These are phyloP conservation scores for Aspidiotus rigidus DNA, from an alignment of 2,888 invertebrate species.

Conservation along the genomic window DNA sequence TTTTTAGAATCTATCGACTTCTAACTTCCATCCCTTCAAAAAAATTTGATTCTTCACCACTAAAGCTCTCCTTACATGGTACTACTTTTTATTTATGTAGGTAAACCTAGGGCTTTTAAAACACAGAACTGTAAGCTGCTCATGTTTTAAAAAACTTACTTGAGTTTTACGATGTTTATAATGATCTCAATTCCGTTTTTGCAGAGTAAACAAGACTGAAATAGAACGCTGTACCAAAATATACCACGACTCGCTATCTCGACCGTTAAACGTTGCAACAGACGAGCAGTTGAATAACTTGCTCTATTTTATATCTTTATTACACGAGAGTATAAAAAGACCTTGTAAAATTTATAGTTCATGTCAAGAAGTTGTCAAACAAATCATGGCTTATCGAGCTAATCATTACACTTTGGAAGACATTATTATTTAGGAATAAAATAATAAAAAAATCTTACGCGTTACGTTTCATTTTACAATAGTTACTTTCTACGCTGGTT, in stretches of 20 bases:
- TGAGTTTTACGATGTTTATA: neutral
- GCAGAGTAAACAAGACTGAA: neutral
- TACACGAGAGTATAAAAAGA: constrained; percentile 37
- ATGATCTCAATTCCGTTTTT: neutral
- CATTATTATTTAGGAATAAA: neutral
- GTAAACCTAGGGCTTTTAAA: too few species aligned
- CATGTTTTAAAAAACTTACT: too few species aligned
- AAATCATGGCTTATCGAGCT: constrained; percentile 37
- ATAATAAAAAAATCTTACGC: too few species aligned
- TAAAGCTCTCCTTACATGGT: too few species aligned
- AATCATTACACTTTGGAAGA: constrained; percentile 37
- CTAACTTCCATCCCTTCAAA: too few species aligned
- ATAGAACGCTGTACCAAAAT: neutral
- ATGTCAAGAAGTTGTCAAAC: constrained; percentile 40
- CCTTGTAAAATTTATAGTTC: constrained; percentile 39
- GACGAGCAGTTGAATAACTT: constrained; percentile 37
- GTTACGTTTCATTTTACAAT: too few species aligned
- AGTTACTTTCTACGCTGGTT: too few species aligned
- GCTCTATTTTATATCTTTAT: constrained; percentile 35
- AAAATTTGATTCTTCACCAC: too few species aligned
- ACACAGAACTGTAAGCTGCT: too few species aligned
- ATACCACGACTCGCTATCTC: neutral
- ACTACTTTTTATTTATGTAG: too few species aligned
- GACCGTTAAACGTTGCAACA: neutral
- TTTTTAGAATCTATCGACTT: too few species aligned